Conservation (phyloP, 2,888 invertebrate species). For the Oscheius onirici region DNA sequence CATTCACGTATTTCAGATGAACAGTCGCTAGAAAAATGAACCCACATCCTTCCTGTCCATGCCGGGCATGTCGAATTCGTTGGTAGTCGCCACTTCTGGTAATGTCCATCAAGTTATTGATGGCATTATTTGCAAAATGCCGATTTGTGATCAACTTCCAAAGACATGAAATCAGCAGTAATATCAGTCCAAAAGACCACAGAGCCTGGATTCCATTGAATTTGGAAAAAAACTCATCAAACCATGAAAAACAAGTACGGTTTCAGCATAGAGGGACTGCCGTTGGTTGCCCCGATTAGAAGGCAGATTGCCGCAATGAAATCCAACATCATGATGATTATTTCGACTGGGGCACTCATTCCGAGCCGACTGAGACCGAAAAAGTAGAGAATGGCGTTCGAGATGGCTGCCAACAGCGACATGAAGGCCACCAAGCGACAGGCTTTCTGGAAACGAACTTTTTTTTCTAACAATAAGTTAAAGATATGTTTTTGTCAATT, state of each 20-base stretch:
- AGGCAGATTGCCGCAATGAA: slow-evolving; percentile 46
- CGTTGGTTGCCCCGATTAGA: slow-evolving; percentile 51
- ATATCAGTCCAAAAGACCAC: slow-evolving; percentile 45
- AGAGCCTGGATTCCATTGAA: slow-evolving; percentile 34
- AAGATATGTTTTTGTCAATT: too few relatives aligned
- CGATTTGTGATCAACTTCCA: slow-evolving; percentile 40
- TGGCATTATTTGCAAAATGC: slow-evolving; percentile 18
- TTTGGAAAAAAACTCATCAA: not conserved
- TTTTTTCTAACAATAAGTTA: too few relatives aligned
- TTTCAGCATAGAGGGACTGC: slow-evolving; percentile 47
- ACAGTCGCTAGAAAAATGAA: too few relatives aligned
- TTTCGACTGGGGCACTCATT: slow-evolving; percentile 18
- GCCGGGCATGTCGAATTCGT: slow-evolving; percentile 24
- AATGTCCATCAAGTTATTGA: slow-evolving; percentile 17
- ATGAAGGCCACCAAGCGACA: slow-evolving; percentile 33
- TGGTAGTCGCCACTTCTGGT: slow-evolving; percentile 13
- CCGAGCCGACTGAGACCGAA: slow-evolving; percentile 32
- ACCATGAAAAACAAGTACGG: slow-evolving; percentile 58
- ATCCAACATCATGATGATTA: slow-evolving; percentile 47
- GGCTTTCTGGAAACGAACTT: slow-evolving; percentile 12
- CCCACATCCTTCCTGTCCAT: slow-evolving; percentile 27
- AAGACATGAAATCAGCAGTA: slow-evolving; percentile 43
- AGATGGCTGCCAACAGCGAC: slow-evolving; percentile 16
- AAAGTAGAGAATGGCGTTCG: slow-evolving; percentile 31
- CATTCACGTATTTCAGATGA: too few relatives aligned